Evolutionary conservation across 2,888 invertebrate species (phyloP).

Genomic region (Lepidonotus clava): DNA sequence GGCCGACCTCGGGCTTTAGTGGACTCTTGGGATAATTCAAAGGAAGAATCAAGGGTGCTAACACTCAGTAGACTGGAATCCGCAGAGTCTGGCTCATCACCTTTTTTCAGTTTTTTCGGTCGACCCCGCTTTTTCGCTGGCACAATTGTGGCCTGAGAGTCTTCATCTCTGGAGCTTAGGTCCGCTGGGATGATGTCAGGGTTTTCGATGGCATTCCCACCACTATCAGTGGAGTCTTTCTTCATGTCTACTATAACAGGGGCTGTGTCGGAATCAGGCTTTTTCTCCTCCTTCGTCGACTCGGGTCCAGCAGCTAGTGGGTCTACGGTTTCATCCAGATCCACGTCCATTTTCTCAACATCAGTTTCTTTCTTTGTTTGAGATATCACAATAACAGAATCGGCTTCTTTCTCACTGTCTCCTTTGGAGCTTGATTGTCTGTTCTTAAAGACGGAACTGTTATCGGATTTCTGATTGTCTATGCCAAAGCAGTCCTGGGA

Average conservation of each 20-base stretch:
- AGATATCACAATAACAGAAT: not conserved
- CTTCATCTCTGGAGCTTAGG: not conserved
- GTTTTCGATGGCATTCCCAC: slow-evolving; percentile 31
- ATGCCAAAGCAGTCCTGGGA: slow-evolving; percentile 46
- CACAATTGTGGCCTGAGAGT: slow-evolving; percentile 54
- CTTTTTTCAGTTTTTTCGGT: not conserved
- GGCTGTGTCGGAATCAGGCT: too few relatives aligned
- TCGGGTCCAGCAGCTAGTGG: not conserved
- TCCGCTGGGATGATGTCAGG: slow-evolving; percentile 56
- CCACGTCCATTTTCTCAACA: not conserved
- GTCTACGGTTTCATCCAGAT: not conserved
- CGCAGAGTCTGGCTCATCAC: not conserved
- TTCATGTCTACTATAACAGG: slow-evolving; percentile 7
- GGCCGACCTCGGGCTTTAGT: not conserved
- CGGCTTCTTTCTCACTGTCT: not conserved
- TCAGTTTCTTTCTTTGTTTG: not conserved
- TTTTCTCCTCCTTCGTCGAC: not conserved
- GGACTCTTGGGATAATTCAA: not conserved
- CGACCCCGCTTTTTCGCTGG: not conserved
- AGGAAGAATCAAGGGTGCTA: not conserved
- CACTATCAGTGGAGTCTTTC: not conserved
- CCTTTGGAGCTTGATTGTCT: not conserved
- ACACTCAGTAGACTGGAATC: slow-evolving; percentile 5
- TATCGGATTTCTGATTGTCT: not conserved
- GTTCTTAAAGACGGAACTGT: not conserved